phyloP scores from a whole-genome alignment of 2,888 invertebrate species.

The Stenchaetothrips biformis region DNA sequence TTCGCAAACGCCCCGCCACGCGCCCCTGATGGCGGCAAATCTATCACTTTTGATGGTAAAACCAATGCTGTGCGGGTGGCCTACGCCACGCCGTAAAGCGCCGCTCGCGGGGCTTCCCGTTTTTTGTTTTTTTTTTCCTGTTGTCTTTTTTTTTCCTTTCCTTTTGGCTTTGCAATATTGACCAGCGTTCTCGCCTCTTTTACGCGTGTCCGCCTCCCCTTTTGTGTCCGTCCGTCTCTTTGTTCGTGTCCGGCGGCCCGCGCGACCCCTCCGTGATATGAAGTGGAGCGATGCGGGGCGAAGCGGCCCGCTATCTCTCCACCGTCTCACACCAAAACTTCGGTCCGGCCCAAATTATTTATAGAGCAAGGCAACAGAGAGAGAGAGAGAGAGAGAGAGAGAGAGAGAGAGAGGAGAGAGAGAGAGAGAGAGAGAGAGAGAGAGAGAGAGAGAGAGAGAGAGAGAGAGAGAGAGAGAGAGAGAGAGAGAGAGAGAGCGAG shows the following conservation, averaged over 20 bases:
- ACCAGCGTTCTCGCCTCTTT: not conserved
- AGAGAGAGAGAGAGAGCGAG: not conserved
- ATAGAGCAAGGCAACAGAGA: not conserved
- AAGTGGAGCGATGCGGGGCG: too few species aligned
- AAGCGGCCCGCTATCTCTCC: too few species aligned
- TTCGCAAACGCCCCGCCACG: too few species aligned
- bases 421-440: slow-evolving; percentile 1
- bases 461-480: slow-evolving; percentile 11
- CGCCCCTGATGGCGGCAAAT: not conserved
- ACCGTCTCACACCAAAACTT: too few species aligned
- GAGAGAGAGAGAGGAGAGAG: not conserved
- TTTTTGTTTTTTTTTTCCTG: not conserved
- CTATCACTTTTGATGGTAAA: not conserved
- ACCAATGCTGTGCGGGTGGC: not conserved
- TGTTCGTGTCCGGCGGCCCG: too few species aligned
- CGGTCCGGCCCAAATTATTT: too few species aligned
- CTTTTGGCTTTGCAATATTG: not conserved
- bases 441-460: not conserved
- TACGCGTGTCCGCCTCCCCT: too few species aligned
- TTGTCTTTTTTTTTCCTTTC: not conserved
- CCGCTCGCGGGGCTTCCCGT: too few species aligned
- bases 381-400: not conserved
- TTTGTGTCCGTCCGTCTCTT: too few species aligned
- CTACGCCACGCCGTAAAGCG: too few species aligned
- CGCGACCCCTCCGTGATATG: too few species aligned